Evolutionary conservation across 2,888 invertebrate species (phyloP).

Genomic region (Hirtodrosophila histrioides): DNA sequence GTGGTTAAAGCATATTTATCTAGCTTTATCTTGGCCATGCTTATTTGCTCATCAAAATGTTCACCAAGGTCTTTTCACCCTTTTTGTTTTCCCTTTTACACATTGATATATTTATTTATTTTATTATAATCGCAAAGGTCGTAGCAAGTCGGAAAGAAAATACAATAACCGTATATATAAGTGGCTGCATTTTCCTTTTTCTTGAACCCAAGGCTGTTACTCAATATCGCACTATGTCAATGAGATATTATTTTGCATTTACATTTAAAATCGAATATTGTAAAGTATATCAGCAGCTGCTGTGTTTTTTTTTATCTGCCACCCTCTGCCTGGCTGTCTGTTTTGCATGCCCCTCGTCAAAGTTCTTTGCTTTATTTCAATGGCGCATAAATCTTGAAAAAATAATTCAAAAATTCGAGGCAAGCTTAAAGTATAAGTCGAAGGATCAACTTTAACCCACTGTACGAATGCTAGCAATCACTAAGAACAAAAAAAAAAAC

Average conservation of each 20-base stretch:
- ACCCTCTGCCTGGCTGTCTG: conserved; percentile 13
- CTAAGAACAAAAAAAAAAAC: conserved; percentile 18
- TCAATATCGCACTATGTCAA: conserved; percentile 36
- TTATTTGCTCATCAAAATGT: no score
- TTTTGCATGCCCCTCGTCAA: conserved; percentile 30
- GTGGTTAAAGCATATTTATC: no score
- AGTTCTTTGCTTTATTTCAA: conserved; percentile 1
- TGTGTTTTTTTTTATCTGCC: conserved; percentile 1
- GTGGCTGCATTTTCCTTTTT: neutral
- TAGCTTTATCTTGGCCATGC: no score
- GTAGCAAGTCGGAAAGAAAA: no score
- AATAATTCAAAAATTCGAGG: conserved; percentile 59
- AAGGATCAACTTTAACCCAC: conserved; percentile 57
- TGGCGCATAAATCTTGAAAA: conserved; percentile 48
- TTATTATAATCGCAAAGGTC: no score
- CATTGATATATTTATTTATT: no score
- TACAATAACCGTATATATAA: neutral
- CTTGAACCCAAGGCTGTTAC: conserved; percentile 7
- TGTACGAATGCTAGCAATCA: conserved; percentile 33
- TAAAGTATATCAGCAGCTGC: conserved; percentile 32
- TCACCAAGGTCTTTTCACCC: no score
- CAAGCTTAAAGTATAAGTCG: conserved; percentile 58
- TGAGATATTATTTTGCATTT: conserved; percentile 16
- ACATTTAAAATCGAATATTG: conserved; percentile 54
- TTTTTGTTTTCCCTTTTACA: no score